A percentile compares a stretch with the other conserved stretches of the same genome.
These are phyloP conservation scores for Drosophila dives DNA, from an alignment of 2,888 invertebrate genomes.

Conservation along the genomic window DNA sequence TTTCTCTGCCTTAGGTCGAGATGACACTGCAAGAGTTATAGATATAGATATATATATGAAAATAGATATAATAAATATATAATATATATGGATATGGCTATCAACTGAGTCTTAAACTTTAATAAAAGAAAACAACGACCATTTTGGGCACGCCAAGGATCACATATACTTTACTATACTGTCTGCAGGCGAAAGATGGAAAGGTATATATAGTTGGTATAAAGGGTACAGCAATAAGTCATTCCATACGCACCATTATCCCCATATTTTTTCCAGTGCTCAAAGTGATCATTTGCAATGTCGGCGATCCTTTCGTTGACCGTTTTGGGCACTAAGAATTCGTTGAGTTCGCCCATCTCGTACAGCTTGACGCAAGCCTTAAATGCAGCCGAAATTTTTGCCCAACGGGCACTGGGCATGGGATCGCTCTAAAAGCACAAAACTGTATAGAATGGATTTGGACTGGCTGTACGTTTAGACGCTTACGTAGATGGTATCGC, in stretches of 20 bases:
- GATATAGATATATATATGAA: too few species aligned
- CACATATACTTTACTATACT: not conserved
- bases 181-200: not conserved
- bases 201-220: not conserved
- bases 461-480: not conserved
- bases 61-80: not conserved
- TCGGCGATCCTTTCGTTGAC: conserved; percentile 72
- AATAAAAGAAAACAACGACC: too few species aligned
- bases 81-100: too few species aligned
- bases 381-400: conserved; percentile 94
- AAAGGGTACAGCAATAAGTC: not conserved
- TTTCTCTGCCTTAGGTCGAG: conserved; percentile 22
- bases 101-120: too few species aligned
- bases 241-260: conserved; percentile 63
- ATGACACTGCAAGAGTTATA: conserved; percentile 72
- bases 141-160: not conserved
- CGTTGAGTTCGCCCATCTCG: conserved; percentile 89
- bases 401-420: conserved; percentile 87
- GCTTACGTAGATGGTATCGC: conserved; percentile 89
- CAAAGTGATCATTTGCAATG: conserved; percentile 86
- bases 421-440: conserved; percentile 86
- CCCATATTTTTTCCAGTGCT: conserved; percentile 86
- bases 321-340: conserved; percentile 88
- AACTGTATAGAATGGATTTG: not conserved
- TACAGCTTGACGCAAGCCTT: conserved; percentile 90